These are phyloP conservation scores for Poliocrania exsul DNA, from an alignment of 2,797 vertebrate genomes.

Conservation along the genomic window DNA sequence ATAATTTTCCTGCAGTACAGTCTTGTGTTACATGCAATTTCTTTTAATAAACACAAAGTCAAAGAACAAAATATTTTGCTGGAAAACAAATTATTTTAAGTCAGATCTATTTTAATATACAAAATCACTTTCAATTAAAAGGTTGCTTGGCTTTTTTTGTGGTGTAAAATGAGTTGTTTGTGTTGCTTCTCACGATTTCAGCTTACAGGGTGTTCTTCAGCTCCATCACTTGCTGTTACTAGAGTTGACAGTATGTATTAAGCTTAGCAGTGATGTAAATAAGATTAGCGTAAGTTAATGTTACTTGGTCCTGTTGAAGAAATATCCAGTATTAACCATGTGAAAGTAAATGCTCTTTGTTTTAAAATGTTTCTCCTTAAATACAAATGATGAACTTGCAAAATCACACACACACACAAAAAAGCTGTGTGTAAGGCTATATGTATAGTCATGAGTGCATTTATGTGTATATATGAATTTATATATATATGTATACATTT, in stretches of 20 bases:
- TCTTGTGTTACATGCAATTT: neutral
- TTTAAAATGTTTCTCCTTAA: neutral
- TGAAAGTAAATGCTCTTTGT: neutral
- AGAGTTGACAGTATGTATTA: neutral
- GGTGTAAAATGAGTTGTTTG: neutral
- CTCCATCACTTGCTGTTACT: neutral
- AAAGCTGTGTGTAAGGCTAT: neutral
- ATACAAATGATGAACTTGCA: neutral
- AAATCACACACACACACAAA: neutral
- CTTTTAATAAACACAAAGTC: neutral
- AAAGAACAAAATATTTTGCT: neutral
- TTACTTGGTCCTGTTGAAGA: neutral
- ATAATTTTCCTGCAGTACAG: neutral
- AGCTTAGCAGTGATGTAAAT: neutral
- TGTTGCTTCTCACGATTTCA: neutral
- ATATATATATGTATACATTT: neutral
- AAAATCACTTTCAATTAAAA: neutral
- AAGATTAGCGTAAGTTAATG: neutral
- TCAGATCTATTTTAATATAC: neutral
- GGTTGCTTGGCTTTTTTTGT: neutral
- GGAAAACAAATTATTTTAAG: neutral
- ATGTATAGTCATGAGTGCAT: neutral
- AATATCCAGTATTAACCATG: neutral
- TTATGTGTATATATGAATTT: neutral
- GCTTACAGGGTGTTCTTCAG: neutral